A percentile compares a stretch with the other conserved stretches of the same genome.
Conservation (phyloP, 37 sponge, comb jelly and placozoan species). For the Tethya wilhelma region DNA sequence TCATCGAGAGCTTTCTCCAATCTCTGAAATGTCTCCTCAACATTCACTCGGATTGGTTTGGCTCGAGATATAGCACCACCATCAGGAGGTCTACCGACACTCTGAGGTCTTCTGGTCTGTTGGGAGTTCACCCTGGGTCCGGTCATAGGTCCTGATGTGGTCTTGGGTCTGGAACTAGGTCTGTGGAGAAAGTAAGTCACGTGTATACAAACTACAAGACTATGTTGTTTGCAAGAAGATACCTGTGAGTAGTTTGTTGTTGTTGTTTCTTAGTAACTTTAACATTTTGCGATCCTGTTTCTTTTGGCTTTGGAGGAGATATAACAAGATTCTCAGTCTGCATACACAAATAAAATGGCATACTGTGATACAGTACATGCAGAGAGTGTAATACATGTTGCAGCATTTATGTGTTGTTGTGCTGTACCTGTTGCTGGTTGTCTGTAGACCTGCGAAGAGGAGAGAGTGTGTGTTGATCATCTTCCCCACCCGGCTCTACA, state of each 20-base stretch:
- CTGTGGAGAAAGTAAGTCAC: no score
- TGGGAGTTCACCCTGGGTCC: background rate
- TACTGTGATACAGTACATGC: no score
- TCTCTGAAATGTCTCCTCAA: background rate
- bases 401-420: background rate
- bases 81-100: background rate
- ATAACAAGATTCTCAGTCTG: background rate
- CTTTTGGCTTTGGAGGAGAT: no score
- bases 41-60: background rate
- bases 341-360: background rate
- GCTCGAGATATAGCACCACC: background rate
- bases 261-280: no score
- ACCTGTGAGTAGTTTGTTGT: no score
- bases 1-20: conserved; percentile 10
- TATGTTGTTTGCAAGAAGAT: no score
- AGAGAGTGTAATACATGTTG: background rate
- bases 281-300: no score
- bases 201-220: no score
- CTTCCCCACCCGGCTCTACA: background rate
- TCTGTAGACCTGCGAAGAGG: background rate
- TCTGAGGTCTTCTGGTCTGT: background rate
- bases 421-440: background rate
- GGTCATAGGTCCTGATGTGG: no score
- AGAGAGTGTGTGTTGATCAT: background rate
- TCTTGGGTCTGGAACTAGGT: background rate